Base-by-base conservation (phyloP, 2,797 vertebrate genomes). In the Syngnathus acus region DNA sequence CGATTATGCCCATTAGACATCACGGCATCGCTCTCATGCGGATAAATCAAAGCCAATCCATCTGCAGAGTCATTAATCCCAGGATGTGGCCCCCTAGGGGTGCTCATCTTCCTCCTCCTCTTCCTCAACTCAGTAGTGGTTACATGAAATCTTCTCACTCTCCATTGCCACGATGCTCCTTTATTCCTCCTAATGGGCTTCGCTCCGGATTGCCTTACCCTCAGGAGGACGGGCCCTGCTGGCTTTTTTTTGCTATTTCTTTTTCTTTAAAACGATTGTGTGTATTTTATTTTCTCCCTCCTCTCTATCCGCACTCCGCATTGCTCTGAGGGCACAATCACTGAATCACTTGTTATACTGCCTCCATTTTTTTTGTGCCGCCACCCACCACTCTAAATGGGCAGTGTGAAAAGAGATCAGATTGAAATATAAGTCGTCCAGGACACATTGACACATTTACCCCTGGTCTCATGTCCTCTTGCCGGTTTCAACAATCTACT, bases 41-140 rank as follows among this genome's bases (percentile, higher is more conserved):
- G 69, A 75, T 84, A 74, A 84, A 84, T 82, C 82, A 85, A 79
- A 85, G 77, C 60, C 62, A 71, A 69, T 83, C 78, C 67, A 58
- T 73, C 77, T 83, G 79, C 65, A 72, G 59, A 82, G 65, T 85
- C 85, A 88, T 87, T 88, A 84, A 84, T 74, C 76, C 72, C 68
- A 63, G 73, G 73, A 82, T 74, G 77, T 74, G 71, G 68, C 75
- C 82, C 26, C 67, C 45, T 9, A 11, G 78, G 42, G 21, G 40
- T 17, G 72, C 64, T 54, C 70, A 72, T 72, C 67, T 70, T 66
- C 53, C 72, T 75, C 66, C 62, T 53, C 72, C 75, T 73, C 66
- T 68, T 65, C 55, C 71, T 77, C 39, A 48, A 78, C 75, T 84
- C 78, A 62, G 19, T 73, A 59, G 74, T 70, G 78, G 66, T 72